A percentile compares a stretch with the other conserved stretches of the same genome.
These are phyloP conservation scores for Anguilla marmorata DNA, from an alignment of 2,797 vertebrate genomes.

Conservation along the genomic window DNA sequence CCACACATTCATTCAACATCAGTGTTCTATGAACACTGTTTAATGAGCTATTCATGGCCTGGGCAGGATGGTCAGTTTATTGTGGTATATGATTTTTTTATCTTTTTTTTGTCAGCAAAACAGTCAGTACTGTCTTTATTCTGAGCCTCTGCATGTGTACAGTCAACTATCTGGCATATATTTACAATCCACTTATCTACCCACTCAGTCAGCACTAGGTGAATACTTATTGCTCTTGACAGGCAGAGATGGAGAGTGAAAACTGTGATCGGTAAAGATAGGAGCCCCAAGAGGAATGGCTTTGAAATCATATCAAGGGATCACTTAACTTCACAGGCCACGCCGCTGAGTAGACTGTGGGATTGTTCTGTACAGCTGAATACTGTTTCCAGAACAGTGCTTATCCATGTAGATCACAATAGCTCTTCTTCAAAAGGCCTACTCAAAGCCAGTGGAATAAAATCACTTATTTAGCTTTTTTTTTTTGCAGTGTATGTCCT, in stretches of 20 bases:
- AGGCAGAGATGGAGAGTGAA: not conserved
- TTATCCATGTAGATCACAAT: not conserved
- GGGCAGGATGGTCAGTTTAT: not conserved
- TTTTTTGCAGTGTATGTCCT: not conserved
- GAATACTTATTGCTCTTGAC: not conserved
- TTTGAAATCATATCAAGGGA: constrained; percentile 13
- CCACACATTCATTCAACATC: not conserved
- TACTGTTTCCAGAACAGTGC: not conserved
- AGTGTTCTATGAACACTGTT: not conserved
- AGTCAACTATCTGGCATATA: not conserved
- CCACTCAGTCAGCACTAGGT: not conserved
- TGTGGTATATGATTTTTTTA: not conserved
- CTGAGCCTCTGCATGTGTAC: not conserved
- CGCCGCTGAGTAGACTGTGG: not conserved
- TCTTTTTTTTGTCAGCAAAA: not conserved
- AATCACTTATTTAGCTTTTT: not conserved
- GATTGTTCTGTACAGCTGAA: not conserved
- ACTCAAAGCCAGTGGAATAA: not conserved
- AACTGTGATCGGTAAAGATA: constrained; percentile 3
- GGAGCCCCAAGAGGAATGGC: not conserved
- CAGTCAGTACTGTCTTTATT: not conserved
- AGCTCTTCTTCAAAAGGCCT: not conserved
- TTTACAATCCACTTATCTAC: not conserved
- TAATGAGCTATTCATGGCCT: not conserved
- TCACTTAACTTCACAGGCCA: not conserved